phyloP scores from a whole-genome alignment of 2,113 vertebrate genomes.

The Scortum barcoo region DNA sequence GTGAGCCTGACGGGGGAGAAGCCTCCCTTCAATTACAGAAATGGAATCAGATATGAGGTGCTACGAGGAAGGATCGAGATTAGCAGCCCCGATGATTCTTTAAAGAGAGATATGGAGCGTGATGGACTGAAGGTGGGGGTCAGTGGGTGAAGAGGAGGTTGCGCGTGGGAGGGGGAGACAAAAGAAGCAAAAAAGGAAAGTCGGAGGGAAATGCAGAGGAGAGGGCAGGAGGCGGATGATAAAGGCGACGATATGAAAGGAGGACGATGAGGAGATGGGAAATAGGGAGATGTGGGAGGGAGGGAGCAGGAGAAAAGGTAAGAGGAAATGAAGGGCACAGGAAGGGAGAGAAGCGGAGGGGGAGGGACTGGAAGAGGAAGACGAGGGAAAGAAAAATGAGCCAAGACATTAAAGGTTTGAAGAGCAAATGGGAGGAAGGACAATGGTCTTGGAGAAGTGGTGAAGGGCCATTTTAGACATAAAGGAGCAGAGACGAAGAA shows the following conservation, averaged over 20 bases:
- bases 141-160: neutral
- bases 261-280: constrained; percentile 7
- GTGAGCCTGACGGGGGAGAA: constrained; percentile 13
- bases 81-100: constrained; percentile 52
- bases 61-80: constrained; percentile 63
- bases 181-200: constrained; percentile 33
- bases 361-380: neutral
- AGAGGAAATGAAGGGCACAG: constrained; percentile 22
- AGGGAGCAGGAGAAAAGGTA: constrained; percentile 17
- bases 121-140: constrained; percentile 45
- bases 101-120: constrained; percentile 44
- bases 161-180: constrained; percentile 5
- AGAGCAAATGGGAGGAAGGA: constrained; percentile 19
- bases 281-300: constrained; percentile 15
- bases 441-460: neutral
- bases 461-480: constrained; percentile 24
- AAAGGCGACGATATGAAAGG: constrained; percentile 15
- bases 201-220: constrained; percentile 29
- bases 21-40: constrained; percentile 69
- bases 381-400: neutral
- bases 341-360: neutral
- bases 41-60: constrained; percentile 73
- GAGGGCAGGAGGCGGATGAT: constrained; percentile 35
- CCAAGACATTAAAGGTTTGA: constrained; percentile 30
- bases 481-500: constrained; percentile 13